These are phyloP conservation scores for Gambusia yucatana DNA, from an alignment of 2,797 vertebrate species.

Conservation along the genomic window DNA sequence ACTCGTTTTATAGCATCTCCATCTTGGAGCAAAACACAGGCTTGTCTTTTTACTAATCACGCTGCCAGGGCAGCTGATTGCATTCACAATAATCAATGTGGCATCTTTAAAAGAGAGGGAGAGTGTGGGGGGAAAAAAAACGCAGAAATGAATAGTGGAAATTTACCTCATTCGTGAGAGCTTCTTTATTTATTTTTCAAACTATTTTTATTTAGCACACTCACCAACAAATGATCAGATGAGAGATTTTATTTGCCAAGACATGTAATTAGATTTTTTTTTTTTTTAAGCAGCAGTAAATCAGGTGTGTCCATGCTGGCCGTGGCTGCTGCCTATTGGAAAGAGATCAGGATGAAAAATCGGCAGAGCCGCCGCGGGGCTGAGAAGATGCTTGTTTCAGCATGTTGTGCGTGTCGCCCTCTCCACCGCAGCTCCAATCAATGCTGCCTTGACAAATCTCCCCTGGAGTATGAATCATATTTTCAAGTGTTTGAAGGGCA, in stretches of 20 bases:
- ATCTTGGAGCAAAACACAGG: conserved; percentile 18
- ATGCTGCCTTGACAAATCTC: conserved; percentile 75
- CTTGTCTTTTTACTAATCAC: conserved; percentile 58
- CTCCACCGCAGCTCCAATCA: conserved; percentile 66
- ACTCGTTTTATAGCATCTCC: conserved; percentile 37
- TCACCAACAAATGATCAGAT: conserved; percentile 36
- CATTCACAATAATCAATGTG: conserved; percentile 64
- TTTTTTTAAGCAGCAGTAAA: conserved; percentile 62
- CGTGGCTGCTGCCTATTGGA: conserved; percentile 66
- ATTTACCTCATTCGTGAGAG: conserved; percentile 16
- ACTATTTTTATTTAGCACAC: conserved; percentile 21
- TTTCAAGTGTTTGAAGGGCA: conserved; percentile 67
- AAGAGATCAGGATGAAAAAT: conserved; percentile 80
- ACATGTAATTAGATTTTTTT: conserved; percentile 63
- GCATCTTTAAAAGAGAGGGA: conserved; percentile 24
- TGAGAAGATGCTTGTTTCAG: conserved; percentile 80
- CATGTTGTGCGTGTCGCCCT: conserved; percentile 76
- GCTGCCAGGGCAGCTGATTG: conserved; percentile 56
- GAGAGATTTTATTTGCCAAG: conserved; percentile 60
- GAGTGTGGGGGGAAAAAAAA: neutral
- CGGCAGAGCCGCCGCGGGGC: conserved; percentile 56
- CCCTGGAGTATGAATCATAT: conserved; percentile 64
- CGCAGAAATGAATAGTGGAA: conserved; percentile 34
- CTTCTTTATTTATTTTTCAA: conserved; percentile 15
- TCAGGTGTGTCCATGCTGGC: conserved; percentile 63